Evolutionary conservation across 2,113 vertebrate species (phyloP).

Genomic region (Formicarius rufipectus): DNA sequence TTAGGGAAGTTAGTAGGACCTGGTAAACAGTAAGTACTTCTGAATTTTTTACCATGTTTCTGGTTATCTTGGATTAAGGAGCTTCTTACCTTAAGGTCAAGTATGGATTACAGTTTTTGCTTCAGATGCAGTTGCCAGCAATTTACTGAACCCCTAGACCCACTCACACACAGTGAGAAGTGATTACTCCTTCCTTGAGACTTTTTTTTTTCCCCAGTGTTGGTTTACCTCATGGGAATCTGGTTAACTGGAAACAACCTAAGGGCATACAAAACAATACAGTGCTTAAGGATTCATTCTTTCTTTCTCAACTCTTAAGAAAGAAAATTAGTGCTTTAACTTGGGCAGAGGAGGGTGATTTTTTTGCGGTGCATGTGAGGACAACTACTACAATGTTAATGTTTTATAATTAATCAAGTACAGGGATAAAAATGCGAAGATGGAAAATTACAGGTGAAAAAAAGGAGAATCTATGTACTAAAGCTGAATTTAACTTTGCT

Average conservation of each 20-base stretch:
- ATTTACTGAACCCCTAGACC: background rate
- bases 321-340: background rate
- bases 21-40: background rate
- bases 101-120: background rate
- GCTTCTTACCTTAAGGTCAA: background rate
- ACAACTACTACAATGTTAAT: background rate
- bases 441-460: fast-evolving
- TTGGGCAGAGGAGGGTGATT: background rate
- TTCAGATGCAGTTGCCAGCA: background rate
- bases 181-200: background rate
- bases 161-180: background rate
- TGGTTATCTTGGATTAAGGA: background rate
- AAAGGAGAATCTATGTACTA: background rate
- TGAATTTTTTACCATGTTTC: background rate
- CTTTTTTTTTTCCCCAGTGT: background rate
- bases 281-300: background rate
- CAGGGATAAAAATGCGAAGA: background rate
- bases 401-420: background rate
- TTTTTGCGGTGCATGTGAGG: background rate
- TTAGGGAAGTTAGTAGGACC: background rate
- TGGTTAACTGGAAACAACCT: background rate
- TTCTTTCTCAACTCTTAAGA: background rate
- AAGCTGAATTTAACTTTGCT: background rate
- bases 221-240: background rate
- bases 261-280: too few species aligned